These are phyloP conservation scores for Colletes latitarsis DNA, from an alignment of 1,140 invertebrate species.

Conservation along the genomic window DNA sequence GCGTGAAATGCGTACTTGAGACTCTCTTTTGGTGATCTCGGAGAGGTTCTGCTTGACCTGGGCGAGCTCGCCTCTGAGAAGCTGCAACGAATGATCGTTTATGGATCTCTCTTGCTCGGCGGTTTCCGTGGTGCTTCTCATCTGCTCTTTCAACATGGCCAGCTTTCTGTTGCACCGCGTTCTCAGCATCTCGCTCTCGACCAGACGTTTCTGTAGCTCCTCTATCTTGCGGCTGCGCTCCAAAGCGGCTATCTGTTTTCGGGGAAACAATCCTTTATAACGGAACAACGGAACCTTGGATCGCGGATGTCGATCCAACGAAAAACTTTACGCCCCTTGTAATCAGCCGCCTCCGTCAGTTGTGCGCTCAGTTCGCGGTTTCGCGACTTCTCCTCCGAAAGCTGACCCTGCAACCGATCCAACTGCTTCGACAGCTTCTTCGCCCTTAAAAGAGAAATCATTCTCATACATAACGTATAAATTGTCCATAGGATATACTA, in stretches of 20 bases:
- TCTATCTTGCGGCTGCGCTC: constrained; percentile 92
- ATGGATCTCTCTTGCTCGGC: constrained; percentile 87
- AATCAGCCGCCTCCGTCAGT: constrained; percentile 90
- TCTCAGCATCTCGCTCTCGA: constrained; percentile 87
- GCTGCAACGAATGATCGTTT: constrained; percentile 85
- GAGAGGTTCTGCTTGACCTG: constrained; percentile 86
- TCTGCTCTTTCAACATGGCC: constrained; percentile 86
- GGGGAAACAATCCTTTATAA: background rate
- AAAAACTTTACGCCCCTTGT: constrained; percentile 83
- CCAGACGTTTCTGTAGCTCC: constrained; percentile 88
- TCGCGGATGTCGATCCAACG: background rate
- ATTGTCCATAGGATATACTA: too few species aligned
- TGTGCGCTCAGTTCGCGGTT: constrained; percentile 89
- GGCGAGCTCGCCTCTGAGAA: constrained; percentile 87
- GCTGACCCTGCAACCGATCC: constrained; percentile 87
- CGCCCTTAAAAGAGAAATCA: constrained; percentile 75
- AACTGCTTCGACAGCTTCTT: constrained; percentile 90
- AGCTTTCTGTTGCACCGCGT: constrained; percentile 87
- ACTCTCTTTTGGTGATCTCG: constrained; percentile 87
- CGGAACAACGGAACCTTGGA: background rate
- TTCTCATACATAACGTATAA: background rate
- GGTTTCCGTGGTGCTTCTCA: constrained; percentile 84
- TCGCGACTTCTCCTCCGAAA: constrained; percentile 87
- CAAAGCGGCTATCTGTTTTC: constrained; percentile 87
- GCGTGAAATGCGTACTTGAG: constrained; percentile 79